These are phyloP conservation scores for Barnardius zonarius DNA, from an alignment of 2,113 vertebrate species.

Conservation along the genomic window DNA sequence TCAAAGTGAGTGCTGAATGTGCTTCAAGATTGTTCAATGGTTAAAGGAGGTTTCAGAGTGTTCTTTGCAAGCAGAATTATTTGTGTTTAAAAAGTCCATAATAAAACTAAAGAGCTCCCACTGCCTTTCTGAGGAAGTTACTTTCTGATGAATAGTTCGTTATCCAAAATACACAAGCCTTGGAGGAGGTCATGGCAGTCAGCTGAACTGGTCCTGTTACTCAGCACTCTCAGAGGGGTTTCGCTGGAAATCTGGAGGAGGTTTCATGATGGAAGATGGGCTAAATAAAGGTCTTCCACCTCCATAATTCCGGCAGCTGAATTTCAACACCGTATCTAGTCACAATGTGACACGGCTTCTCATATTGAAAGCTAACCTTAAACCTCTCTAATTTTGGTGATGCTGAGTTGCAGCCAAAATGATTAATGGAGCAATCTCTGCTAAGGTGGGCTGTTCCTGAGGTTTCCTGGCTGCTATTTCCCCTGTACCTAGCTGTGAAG, in stretches of 20 bases:
- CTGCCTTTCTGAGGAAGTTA: background rate
- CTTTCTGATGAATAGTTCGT: background rate
- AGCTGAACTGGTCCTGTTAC: slow-evolving; percentile 36
- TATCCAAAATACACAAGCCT: background rate
- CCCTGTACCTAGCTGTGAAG: background rate
- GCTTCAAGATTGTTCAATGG: background rate
- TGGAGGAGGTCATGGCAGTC: background rate
- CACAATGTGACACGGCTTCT: slow-evolving; percentile 30
- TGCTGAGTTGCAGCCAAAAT: background rate
- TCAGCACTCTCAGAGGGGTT: slow-evolving; percentile 14
- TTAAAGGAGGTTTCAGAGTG: background rate
- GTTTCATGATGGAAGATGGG: slow-evolving; percentile 51
- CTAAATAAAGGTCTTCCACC: slow-evolving; percentile 65
- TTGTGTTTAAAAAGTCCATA: background rate
- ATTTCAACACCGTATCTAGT: slow-evolving; percentile 56
- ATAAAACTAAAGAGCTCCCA: background rate
- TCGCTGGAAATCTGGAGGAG: slow-evolving; percentile 43
- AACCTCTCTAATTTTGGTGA: background rate
- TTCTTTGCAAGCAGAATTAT: background rate
- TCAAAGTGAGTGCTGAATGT: accelerated
- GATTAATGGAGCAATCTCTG: background rate
- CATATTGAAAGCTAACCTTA: background rate
- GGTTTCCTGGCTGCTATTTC: background rate
- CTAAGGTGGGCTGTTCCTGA: background rate
- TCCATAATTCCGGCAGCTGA: slow-evolving; percentile 45